Evolutionary conservation across 2,113 vertebrate genomes (phyloP).

Genomic region (Caranx melampygus): DNA sequence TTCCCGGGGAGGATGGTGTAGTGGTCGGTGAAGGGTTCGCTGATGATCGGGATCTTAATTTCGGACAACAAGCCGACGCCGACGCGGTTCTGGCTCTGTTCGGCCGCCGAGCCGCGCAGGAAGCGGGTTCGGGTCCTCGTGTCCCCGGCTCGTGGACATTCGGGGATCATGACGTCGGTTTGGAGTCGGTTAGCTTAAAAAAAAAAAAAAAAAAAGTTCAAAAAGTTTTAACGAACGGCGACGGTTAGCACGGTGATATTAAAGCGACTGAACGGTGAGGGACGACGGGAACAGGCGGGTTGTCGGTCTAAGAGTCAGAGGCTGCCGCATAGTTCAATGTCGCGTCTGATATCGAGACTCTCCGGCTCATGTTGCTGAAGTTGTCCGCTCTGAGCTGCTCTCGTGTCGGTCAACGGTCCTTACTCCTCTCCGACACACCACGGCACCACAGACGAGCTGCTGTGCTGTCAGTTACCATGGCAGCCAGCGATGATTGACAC

Average conservation of each 20-base stretch:
- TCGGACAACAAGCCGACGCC: slow-evolving; percentile 72
- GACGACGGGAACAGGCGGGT: not conserved
- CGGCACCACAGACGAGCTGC: not conserved
- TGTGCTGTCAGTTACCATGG: slow-evolving; percentile 61
- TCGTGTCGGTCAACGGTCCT: not conserved
- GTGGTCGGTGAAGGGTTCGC: slow-evolving; percentile 76
- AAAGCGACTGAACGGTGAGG: not conserved
- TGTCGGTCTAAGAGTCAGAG: not conserved
- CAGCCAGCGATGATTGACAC: slow-evolving; percentile 68
- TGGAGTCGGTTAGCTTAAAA: not conserved
- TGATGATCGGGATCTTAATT: slow-evolving; percentile 73
- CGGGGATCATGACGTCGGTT: slow-evolving; percentile 76
- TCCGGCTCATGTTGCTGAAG: slow-evolving; percentile 6
- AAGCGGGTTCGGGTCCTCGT: slow-evolving; percentile 48
- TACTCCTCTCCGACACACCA: slow-evolving; percentile 4
- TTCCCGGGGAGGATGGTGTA: slow-evolving; percentile 81
- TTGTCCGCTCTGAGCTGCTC: not conserved
- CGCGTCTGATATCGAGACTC: accelerated
- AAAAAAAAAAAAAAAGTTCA: not conserved
- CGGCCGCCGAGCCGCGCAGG: slow-evolving; percentile 38
- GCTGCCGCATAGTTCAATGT: not conserved
- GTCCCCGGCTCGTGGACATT: slow-evolving; percentile 65
- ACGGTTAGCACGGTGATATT: not conserved
- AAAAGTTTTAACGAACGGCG: not conserved
- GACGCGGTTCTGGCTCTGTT: slow-evolving; percentile 58